Percentiles rank a stretch among this genome's conserved stretches.
These are phyloP conservation scores for Drosophila anceps DNA, from an alignment of 2,888 invertebrate species.

Conservation along the genomic window DNA sequence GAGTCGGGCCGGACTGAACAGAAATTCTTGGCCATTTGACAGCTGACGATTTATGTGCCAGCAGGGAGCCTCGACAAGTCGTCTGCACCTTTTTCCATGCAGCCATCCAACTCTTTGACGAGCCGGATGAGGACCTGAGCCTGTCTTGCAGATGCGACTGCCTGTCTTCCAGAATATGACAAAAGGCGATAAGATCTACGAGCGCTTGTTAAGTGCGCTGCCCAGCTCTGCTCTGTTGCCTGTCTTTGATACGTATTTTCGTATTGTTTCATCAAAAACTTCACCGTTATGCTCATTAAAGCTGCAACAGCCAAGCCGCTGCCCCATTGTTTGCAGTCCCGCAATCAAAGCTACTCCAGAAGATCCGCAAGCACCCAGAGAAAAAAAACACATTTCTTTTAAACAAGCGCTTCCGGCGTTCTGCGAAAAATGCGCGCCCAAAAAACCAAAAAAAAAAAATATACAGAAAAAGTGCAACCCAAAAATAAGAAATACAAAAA, in stretches of 20 bases:
- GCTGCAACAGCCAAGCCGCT: constrained; percentile 55
- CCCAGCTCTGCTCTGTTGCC: constrained; percentile 2
- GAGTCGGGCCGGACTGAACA: constrained; percentile 27
- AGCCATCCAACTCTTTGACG: constrained; percentile 38
- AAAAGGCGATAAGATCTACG: constrained; percentile 76
- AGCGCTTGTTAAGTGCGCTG: constrained; percentile 67
- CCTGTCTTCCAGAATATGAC: constrained; percentile 74
- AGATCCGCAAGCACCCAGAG: constrained; percentile 19
- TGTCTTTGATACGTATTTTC: constrained; percentile 43
- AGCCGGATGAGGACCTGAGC: constrained; percentile 39
- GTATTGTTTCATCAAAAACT: constrained; percentile 79
- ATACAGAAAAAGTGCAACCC: constrained; percentile 26
- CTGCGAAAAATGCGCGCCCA: constrained; percentile 68
- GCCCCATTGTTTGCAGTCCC: constrained; percentile 55
- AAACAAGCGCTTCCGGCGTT: constrained; percentile 78
- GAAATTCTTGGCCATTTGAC: constrained; percentile 77
- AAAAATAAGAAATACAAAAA: constrained; percentile 18
- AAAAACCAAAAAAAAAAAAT: constrained; percentile 12
- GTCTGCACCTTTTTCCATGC: constrained; percentile 37
- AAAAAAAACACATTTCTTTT: constrained; percentile 47
- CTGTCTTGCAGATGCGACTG: constrained; percentile 52
- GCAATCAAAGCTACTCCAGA: constrained; percentile 56
- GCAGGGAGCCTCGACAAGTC: constrained; percentile 34
- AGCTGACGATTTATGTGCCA: constrained; percentile 81
- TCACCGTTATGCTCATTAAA: constrained; percentile 83